Base-by-base conservation (phyloP, 2,888 invertebrate genomes). In the Cantharis rufa region DNA sequence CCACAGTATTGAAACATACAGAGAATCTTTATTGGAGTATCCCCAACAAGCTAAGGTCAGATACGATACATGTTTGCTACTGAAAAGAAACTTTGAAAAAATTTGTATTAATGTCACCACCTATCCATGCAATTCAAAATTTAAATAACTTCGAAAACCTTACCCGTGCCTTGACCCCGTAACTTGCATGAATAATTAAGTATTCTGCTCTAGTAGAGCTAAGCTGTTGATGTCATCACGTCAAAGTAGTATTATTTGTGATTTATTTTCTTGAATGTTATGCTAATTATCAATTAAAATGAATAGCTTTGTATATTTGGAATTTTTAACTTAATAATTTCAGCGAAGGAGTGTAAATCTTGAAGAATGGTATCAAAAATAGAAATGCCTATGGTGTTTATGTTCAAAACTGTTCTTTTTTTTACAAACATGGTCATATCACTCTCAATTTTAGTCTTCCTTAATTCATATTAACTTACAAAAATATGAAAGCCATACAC, bases 221-320 rank as follows among this genome's bases (percentile, higher is more conserved):
- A 48, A 48, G 48, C n/a, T 48, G 48, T 48, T 64, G 71, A 64
- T 74, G 74, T 74, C 74, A 74, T 70, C 69, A 15, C 32, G 70
- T 15, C 62, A 62, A 68, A 70, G 62, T 70, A 74, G 48, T 48
- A 48, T 69, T 74, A 74, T 32, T 48, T 69, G 62, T 74, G 74
- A 74, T 74, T 74, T 74, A 74, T 74, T 63, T 69, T 68, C 70
- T n/a, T 15, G 74, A 70, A 70, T 18, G 10, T 15, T 70, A 69
- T 62, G 74, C 62, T 74, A 74, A 74, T 74, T 74, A 74, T 32
- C 71, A 71, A 71, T 71, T 71, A 71, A 64, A 28, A 32, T 18
- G 62, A 62, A 62, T 63, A 63, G 28, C 18, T 48, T 48, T 48
- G 48, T 48, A n/a, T 48, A 48, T 48, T 48, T 48, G 48, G 48